phyloP scores from a whole-genome alignment of 2,888 invertebrate genomes.

The Argyresthia goedartella region DNA sequence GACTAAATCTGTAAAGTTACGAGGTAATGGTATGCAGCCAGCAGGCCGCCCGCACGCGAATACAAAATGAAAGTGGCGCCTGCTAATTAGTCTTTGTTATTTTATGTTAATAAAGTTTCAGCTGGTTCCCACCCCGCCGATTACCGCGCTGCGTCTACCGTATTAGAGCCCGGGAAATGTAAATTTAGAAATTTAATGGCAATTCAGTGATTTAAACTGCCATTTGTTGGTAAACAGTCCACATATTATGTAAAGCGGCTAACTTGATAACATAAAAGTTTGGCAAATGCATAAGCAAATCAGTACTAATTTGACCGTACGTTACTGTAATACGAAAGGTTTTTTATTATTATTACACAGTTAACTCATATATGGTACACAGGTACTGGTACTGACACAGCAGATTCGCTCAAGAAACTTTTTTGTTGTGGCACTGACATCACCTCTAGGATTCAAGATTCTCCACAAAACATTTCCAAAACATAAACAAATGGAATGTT shows the following conservation, averaged over 20 bases:
- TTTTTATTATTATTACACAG: too few species aligned
- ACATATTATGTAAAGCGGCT: not conserved
- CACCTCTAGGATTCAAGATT: too few species aligned
- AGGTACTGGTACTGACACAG: too few species aligned
- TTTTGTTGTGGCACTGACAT: too few species aligned
- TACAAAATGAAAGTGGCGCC: constrained; percentile 15
- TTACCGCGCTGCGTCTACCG: constrained; percentile 18
- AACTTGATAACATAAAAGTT: not conserved
- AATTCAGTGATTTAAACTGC: not conserved
- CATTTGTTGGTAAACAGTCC: not conserved
- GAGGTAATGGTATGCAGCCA: constrained; percentile 9
- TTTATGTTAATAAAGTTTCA: constrained; percentile 62
- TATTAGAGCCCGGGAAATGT: not conserved
- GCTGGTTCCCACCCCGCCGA: constrained; percentile 18
- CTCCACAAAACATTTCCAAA: too few species aligned
- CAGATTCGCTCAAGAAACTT: too few species aligned
- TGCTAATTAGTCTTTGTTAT: constrained; percentile 64
- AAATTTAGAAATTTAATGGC: not conserved
- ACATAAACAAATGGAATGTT: too few species aligned
- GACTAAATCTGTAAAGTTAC: constrained; percentile 3
- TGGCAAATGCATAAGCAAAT: too few species aligned
- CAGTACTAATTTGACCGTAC: too few species aligned
- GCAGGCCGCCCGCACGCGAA: constrained; percentile 5
- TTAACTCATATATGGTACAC: too few species aligned
- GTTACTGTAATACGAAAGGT: too few species aligned